Percentiles rank a stretch among this genome's conserved stretches.
Evolutionary conservation across 2,888 invertebrate species (phyloP).

Genomic region (Plebejus argus): DNA sequence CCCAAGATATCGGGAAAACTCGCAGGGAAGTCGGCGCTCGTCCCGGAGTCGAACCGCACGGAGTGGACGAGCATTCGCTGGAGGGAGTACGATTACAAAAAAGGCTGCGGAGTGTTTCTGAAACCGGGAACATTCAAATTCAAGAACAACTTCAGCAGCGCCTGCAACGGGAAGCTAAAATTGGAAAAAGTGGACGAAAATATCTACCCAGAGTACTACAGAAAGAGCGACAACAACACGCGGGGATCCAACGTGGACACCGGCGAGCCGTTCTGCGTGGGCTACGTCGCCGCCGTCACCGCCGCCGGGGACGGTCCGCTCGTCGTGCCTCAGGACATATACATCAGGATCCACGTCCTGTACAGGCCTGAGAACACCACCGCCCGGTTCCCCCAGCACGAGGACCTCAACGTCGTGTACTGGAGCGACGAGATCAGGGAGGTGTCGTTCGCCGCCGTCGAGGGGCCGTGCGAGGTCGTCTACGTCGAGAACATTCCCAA

Average conservation of each 20-base stretch:
- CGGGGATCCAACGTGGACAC: conserved; percentile 87
- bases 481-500: conserved; percentile 83
- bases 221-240: conserved; percentile 85
- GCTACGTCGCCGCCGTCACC: conserved; percentile 83
- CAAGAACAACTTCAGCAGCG: conserved; percentile 57
- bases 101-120: conserved; percentile 86
- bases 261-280: conserved; percentile 88
- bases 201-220: conserved; percentile 89
- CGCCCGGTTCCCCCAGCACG: conserved; percentile 80
- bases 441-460: conserved; percentile 81
- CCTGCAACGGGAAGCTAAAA: conserved; percentile 55
- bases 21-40: conserved; percentile 58
- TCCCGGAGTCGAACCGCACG: conserved; percentile 62
- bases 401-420: conserved; percentile 87
- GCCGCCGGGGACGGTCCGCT: conserved; percentile 75
- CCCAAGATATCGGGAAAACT: conserved; percentile 73
- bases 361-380: conserved; percentile 89
- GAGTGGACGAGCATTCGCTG: conserved; percentile 79
- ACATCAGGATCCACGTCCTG: conserved; percentile 84
- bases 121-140: conserved; percentile 83
- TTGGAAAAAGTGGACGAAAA: conserved; percentile 84
- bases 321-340: conserved; percentile 81
- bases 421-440: conserved; percentile 88
- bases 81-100: conserved; percentile 82
- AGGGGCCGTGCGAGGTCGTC: conserved; percentile 85